Percentiles rank a stretch among this genome's conserved stretches.
Conservation (phyloP, 2,113 vertebrate species). For the Kryptolebias marmoratus region DNA sequence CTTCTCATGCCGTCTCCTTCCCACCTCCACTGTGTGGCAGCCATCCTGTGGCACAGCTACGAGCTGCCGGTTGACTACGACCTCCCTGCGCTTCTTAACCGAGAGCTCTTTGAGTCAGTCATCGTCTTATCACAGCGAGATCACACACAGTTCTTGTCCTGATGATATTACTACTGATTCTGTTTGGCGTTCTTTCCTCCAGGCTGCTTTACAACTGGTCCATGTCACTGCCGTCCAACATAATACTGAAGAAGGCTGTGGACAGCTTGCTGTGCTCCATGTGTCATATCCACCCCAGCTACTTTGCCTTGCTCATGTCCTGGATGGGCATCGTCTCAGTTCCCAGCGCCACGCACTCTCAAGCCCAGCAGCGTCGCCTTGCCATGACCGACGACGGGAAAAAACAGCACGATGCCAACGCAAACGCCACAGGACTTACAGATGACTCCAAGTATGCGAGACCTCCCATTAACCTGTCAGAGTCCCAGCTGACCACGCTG, state of each 20-base stretch:
- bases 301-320: slow-evolving; percentile 97
- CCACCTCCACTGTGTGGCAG: slow-evolving; percentile 95
- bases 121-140: neutral
- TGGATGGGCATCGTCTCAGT: slow-evolving; percentile 94
- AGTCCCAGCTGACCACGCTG: slow-evolving; percentile 93
- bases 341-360: slow-evolving; percentile 79
- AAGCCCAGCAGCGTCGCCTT: slow-evolving; percentile 89
- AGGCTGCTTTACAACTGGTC: slow-evolving; percentile 97
- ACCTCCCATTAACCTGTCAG: slow-evolving; percentile 87
- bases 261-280: slow-evolving; percentile 98
- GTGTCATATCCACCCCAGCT: slow-evolving; percentile 97
- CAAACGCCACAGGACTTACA: slow-evolving; percentile 83
- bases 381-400: slow-evolving; percentile 98
- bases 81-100: slow-evolving; percentile 90
- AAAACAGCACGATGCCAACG: slow-evolving; percentile 88
- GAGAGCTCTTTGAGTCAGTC: slow-evolving; percentile 97
- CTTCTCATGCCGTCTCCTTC: slow-evolving; percentile 98
- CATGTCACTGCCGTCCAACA: slow-evolving; percentile 95
- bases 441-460: slow-evolving; percentile 96
- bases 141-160: neutral
- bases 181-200: slow-evolving; percentile 9
- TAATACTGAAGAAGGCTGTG: slow-evolving; percentile 98
- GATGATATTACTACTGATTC: neutral
- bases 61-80: slow-evolving; percentile 96
- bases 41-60: slow-evolving; percentile 97